A percentile compares a stretch with the other conserved stretches of the same genome.
Conservation (phyloP, 2,113 vertebrate species). For the Acanthisitta chloris region DNA sequence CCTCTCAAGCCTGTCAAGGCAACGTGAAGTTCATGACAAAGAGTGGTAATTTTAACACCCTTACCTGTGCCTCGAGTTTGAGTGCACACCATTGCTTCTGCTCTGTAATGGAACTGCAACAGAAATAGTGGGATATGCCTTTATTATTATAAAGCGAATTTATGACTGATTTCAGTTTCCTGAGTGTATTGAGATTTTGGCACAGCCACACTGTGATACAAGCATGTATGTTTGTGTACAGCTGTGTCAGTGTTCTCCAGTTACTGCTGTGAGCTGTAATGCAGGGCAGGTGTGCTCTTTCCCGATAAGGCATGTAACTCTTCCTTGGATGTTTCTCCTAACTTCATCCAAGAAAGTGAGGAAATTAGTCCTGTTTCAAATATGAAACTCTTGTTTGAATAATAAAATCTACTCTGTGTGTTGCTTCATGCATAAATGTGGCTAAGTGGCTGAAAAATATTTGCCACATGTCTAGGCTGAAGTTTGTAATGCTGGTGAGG, state of each 20-base stretch:
- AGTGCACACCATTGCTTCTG: not conserved
- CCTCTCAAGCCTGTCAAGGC: no score
- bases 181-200: not conserved
- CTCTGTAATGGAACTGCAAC: not conserved
- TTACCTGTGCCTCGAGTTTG: no score
- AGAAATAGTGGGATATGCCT: not conserved
- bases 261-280: not conserved
- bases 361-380: not conserved
- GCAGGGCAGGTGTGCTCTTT: not conserved
- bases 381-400: accelerated
- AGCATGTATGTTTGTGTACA: accelerated
- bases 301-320: not conserved
- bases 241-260: accelerated
- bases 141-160: not conserved
- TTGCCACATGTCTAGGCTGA: not conserved
- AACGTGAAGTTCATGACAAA: not conserved
- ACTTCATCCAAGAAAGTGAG: not conserved
- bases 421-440: not conserved
- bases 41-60: not conserved
- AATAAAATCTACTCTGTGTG: not conserved
- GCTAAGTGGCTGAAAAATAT: not conserved
- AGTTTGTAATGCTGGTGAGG: not conserved
- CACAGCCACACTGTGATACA: accelerated
- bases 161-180: not conserved
- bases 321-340: not conserved